Evolutionary conservation across 2,888 invertebrate species (phyloP).

Genomic region (Drosophila melanosoma): DNA sequence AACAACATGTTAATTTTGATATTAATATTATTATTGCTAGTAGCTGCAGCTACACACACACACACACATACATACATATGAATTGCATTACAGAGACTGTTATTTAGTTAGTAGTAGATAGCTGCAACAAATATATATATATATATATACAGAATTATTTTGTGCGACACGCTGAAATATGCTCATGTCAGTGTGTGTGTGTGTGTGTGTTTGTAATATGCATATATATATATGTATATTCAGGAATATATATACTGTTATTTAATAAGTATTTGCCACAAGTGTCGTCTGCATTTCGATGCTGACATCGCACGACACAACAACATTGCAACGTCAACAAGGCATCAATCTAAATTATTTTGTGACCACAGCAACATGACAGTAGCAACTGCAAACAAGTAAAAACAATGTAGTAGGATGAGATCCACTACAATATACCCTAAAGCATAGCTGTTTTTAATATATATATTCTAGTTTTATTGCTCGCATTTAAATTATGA

Average conservation of each 20-base stretch:
- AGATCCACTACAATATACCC: background rate
- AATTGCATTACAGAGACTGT: background rate
- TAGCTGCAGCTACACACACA: background rate
- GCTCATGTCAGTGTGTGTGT: background rate
- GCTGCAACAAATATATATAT: constrained; percentile 3
- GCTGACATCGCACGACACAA: constrained; percentile 23
- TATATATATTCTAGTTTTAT: background rate
- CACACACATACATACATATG: no score
- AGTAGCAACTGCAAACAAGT: constrained; percentile 1
- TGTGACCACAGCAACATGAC: constrained; percentile 13
- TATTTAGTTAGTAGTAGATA: background rate
- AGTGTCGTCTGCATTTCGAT: constrained; percentile 34
- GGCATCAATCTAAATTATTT: constrained; percentile 53
- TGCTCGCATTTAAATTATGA: background rate
- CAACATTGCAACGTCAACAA: constrained; percentile 17
- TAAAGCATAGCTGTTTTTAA: background rate
- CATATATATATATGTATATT: background rate
- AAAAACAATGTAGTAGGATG: background rate
- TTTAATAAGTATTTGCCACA: constrained; percentile 21
- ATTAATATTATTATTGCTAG: background rate
- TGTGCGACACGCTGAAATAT: background rate
- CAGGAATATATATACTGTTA: constrained; percentile 12
- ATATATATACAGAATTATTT: background rate
- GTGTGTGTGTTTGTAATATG: background rate
- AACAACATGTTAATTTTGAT: background rate